Conservation (phyloP, 37 sponge, comb jelly and placozoan species). For the Ephydatia muelleri region DNA sequence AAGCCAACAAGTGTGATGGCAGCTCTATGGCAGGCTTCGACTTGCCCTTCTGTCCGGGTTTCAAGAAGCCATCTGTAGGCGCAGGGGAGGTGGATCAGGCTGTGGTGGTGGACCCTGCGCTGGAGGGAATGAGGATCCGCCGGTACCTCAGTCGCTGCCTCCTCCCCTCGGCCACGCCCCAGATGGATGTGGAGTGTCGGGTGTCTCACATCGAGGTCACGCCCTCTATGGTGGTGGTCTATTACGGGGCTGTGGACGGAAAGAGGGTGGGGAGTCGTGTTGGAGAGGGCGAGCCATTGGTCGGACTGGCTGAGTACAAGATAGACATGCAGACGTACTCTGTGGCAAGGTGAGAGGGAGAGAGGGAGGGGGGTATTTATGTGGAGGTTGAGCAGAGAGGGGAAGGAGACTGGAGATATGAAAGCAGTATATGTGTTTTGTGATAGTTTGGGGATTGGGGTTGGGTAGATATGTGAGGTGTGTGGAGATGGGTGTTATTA, state of each 20-base stretch:
- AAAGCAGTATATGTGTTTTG: too few species aligned
- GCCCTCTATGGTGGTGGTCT: constrained; percentile 42
- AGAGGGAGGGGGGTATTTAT: too few species aligned
- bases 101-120: neutral
- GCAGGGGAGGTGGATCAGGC: neutral
- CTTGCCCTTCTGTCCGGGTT: constrained; percentile 25
- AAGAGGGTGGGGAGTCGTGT: neutral
- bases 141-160: constrained; percentile 23
- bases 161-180: constrained; percentile 10
- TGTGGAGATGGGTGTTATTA: too few species aligned
- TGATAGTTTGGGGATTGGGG: too few species aligned
- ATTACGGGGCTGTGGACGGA: constrained; percentile 7
- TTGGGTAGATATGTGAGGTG: too few species aligned
- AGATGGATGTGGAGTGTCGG: neutral
- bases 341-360: neutral
- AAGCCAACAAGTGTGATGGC: neutral
- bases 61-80: constrained; percentile 1
- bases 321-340: constrained; percentile 25
- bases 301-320: constrained; percentile 24
- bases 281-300: neutral
- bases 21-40: neutral
- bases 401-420: too few species aligned
- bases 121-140: neutral
- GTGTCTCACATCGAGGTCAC: constrained; percentile 9
- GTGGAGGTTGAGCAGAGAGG: too few species aligned